These are phyloP conservation scores for Creontiades dilutus DNA, from an alignment of 2,888 invertebrate genomes.

Conservation along the genomic window DNA sequence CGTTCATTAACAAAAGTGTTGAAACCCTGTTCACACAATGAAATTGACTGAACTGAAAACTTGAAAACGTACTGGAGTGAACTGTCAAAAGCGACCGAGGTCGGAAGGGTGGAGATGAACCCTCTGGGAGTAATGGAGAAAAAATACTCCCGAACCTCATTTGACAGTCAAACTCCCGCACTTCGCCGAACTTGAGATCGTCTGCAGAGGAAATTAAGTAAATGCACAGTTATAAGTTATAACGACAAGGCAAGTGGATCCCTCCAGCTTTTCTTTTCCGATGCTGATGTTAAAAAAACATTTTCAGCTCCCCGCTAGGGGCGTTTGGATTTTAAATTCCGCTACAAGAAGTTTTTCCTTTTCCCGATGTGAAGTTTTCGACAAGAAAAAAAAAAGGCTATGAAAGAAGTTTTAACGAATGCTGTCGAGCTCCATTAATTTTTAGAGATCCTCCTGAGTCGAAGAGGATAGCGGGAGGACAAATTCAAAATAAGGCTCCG, in stretches of 20 bases:
- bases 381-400: not conserved
- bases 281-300: constrained; percentile 22
- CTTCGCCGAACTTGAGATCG: not conserved
- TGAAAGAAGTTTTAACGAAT: constrained; percentile 35
- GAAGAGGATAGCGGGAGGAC: too few species aligned
- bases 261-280: not conserved
- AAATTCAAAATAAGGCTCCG: too few species aligned
- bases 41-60: not conserved
- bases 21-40: too few species aligned
- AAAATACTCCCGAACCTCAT: not conserved
- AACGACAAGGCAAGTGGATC: not conserved
- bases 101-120: too few species aligned
- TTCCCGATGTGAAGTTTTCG: not conserved
- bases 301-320: not conserved
- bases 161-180: not conserved
- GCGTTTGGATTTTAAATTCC: constrained; percentile 16
- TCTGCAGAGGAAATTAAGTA: not conserved
- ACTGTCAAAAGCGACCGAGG: too few species aligned
- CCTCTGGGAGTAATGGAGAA: not conserved
- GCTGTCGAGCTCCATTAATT: constrained; percentile 8
- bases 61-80: too few species aligned
- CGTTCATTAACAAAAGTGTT: too few species aligned
- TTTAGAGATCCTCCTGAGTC: not conserved
- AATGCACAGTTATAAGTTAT: not conserved
- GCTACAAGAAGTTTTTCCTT: not conserved